Evolutionary conservation across 2,888 invertebrate genomes (phyloP).

Genomic region (Peribatodes rhomboidaria): DNA sequence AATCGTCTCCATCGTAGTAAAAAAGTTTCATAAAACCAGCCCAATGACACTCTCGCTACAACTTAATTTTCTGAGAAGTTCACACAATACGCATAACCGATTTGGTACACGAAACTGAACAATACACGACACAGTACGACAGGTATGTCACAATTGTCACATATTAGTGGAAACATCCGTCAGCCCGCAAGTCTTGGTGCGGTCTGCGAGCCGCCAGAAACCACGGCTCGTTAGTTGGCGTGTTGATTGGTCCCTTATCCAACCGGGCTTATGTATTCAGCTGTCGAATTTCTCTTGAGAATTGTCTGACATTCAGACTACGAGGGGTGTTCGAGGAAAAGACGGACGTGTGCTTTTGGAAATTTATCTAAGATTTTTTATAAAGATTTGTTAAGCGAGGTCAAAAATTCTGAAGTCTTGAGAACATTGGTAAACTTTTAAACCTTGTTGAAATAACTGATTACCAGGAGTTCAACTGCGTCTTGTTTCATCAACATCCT

Average conservation of each 20-base stretch:
- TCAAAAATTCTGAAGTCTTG: too few species aligned
- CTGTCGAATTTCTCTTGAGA: constrained; percentile 29
- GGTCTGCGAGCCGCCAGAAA: constrained; percentile 16
- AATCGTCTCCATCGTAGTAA: too few species aligned
- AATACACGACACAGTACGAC: neutral
- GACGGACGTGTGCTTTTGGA: neutral
- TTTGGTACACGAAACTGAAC: neutral
- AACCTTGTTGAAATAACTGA: too few species aligned
- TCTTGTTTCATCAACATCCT: too few species aligned
- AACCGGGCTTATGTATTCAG: constrained; percentile 29
- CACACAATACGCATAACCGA: neutral
- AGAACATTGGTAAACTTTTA: too few species aligned
- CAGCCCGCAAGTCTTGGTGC: constrained; percentile 12
- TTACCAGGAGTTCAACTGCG: too few species aligned
- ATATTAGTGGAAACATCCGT: neutral
- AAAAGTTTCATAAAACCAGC: too few species aligned
- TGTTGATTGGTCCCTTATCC: constrained; percentile 33
- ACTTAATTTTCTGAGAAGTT: too few species aligned
- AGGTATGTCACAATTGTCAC: neutral
- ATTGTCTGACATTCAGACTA: constrained; percentile 22
- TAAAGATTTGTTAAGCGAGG: too few species aligned
- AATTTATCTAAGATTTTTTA: too few species aligned
- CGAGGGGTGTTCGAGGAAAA: constrained; percentile 11
- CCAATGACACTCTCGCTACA: too few species aligned
- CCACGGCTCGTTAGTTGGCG: constrained; percentile 22